A percentile compares a stretch with the other conserved stretches of the same genome.
Evolutionary conservation across 1,140 invertebrate species (phyloP).

Genomic region (Coptotermes formosanus): DNA sequence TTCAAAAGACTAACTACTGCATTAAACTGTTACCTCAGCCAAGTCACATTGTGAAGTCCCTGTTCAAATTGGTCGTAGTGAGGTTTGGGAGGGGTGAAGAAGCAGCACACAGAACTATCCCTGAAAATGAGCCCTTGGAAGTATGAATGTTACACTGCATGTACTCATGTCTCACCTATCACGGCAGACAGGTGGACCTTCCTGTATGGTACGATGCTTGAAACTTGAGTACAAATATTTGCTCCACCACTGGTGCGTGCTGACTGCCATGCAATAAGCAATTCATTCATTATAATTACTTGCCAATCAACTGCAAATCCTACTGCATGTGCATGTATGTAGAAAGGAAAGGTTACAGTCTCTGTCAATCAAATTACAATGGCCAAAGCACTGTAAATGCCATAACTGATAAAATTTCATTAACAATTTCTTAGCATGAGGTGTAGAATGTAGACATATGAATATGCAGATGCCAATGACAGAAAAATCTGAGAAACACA

Average conservation of each 20-base stretch:
- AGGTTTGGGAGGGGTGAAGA: background rate
- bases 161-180: background rate
- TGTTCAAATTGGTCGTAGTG: background rate
- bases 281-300: slow-evolving; percentile 4
- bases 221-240: background rate
- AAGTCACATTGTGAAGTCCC: background rate
- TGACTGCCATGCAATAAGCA: slow-evolving; percentile 5
- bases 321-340: background rate
- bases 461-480: no score
- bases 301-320: background rate
- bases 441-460: no score
- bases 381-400: no score
- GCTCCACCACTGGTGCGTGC: background rate
- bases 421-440: no score
- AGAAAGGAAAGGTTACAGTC: background rate
- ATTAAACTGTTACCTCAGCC: background rate
- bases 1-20: slow-evolving; percentile 12
- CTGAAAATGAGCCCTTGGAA: slow-evolving; percentile 10
- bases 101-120: slow-evolving; percentile 9
- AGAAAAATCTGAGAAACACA: no score
- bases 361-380: no score
- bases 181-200: background rate
- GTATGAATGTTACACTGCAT: background rate
- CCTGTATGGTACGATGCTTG: background rate
- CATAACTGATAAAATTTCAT: no score